A percentile compares a stretch with the other conserved stretches of the same genome.
These are phyloP conservation scores for Temnothorax rugatulus DNA, from an alignment of 2,888 invertebrate species.

Conservation along the genomic window DNA sequence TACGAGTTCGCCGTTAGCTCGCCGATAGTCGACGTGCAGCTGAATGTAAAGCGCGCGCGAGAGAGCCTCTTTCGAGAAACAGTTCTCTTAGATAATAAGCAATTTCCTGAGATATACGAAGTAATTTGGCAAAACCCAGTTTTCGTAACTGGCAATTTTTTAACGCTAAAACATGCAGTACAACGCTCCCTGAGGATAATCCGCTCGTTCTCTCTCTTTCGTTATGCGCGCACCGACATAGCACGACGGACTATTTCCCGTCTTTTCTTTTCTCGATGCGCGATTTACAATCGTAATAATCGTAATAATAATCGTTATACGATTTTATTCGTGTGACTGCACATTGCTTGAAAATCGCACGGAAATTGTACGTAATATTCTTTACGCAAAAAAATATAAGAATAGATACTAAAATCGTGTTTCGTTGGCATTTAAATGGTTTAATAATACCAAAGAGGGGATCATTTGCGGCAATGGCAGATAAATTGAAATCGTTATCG, in stretches of 20 bases:
- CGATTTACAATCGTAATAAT: background rate
- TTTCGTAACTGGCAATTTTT: slow-evolving; percentile 65
- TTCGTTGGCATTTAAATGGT: background rate
- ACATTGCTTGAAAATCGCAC: background rate
- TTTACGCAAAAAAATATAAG: background rate
- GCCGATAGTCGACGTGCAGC: slow-evolving; percentile 49
- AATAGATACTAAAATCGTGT: background rate
- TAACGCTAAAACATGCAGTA: slow-evolving; percentile 53
- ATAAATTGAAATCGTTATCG: slow-evolving; percentile 17
- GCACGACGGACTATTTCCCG: background rate
- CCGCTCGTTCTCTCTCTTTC: background rate
- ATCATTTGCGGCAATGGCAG: background rate
- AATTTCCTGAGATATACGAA: slow-evolving; percentile 65
- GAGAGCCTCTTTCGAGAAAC: slow-evolving; percentile 58
- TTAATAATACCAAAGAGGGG: no score
- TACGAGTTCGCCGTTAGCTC: slow-evolving; percentile 50
- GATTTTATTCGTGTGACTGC: background rate
- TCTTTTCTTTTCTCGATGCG: background rate
- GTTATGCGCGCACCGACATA: background rate
- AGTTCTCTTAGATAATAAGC: slow-evolving; percentile 68
- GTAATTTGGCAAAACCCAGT: slow-evolving; percentile 60
- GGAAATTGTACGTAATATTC: background rate
- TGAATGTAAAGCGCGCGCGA: slow-evolving; percentile 31
- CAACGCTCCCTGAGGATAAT: slow-evolving; percentile 4
- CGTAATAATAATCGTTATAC: background rate